Conservation (phyloP, 2,888 invertebrate genomes). For the Plusia festucae region DNA sequence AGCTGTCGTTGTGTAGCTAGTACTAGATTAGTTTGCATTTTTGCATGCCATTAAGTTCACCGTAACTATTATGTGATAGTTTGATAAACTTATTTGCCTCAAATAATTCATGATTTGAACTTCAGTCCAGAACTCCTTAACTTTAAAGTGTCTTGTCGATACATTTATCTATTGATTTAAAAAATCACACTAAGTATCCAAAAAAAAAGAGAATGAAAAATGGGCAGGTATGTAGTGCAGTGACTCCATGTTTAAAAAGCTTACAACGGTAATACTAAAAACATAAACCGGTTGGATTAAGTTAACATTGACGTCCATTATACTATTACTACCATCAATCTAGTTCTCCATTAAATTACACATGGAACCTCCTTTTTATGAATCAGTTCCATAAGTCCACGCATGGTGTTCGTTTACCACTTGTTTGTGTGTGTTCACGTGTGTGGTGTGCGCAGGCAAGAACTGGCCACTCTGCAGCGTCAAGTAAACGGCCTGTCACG, state of each 20-base stretch:
- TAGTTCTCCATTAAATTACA: too few species aligned
- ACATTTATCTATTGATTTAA: too few species aligned
- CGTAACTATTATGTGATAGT: neutral
- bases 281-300: too few species aligned
- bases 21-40: slow-evolving; percentile 21
- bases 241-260: too few species aligned
- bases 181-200: too few species aligned
- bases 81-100: neutral
- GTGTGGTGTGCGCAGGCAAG: slow-evolving; percentile 88
- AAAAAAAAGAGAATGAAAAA: too few species aligned
- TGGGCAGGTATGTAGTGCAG: too few species aligned
- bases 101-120: neutral
- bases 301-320: too few species aligned
- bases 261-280: too few species aligned
- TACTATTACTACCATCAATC: neutral
- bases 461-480: slow-evolving; percentile 94
- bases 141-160: too few species aligned
- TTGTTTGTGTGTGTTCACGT: slow-evolving; percentile 88
- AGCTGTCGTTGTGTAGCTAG: slow-evolving; percentile 10
- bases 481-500: slow-evolving; percentile 92
- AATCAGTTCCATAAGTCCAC: slow-evolving; percentile 1
- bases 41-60: slow-evolving; percentile 23
- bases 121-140: too few species aligned
- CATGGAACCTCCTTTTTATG: neutral
- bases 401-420: slow-evolving; percentile 54